These are phyloP conservation scores for Apocrypta bakeri DNA, from an alignment of 1,140 invertebrate genomes.

Conservation along the genomic window DNA sequence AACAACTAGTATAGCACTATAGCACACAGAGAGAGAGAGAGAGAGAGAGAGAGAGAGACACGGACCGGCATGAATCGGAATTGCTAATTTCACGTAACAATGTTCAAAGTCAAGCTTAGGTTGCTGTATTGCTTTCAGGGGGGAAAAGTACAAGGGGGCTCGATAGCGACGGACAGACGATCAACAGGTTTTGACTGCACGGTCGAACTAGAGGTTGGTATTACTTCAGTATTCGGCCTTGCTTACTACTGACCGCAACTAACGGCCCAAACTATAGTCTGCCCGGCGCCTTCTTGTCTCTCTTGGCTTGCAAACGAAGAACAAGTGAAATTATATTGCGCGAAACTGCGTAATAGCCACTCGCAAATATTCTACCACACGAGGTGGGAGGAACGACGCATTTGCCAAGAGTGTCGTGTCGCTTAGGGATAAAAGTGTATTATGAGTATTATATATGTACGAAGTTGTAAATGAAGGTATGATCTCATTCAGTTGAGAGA, in stretches of 20 bases:
- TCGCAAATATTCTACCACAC: background rate
- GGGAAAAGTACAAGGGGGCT: no score
- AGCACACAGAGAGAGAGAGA: no score
- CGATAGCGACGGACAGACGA: no score
- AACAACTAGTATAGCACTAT: conserved; percentile 6
- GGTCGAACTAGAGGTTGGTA: background rate
- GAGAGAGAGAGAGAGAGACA: background rate
- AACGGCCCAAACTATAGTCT: background rate
- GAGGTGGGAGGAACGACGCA: no score
- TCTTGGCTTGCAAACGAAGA: conserved; percentile 11
- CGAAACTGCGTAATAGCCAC: background rate
- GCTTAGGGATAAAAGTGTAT: no score
- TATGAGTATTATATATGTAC: no score
- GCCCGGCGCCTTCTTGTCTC: background rate
- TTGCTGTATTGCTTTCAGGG: background rate
- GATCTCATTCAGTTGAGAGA: no score
- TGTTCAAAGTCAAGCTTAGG: conserved; percentile 28
- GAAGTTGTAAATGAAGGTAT: no score
- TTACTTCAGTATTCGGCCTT: background rate
- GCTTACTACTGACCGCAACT: background rate
- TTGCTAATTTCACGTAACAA: conserved; percentile 41
- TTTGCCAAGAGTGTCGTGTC: background rate
- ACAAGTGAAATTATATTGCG: conserved; percentile 5
- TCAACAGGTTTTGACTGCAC: conserved; percentile 35
- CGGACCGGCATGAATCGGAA: background rate